Percentiles rank a stretch among this genome's conserved stretches.
Evolutionary conservation across 1,140 invertebrate genomes (phyloP).

Genomic region (Sweltsa coloradensis): DNA sequence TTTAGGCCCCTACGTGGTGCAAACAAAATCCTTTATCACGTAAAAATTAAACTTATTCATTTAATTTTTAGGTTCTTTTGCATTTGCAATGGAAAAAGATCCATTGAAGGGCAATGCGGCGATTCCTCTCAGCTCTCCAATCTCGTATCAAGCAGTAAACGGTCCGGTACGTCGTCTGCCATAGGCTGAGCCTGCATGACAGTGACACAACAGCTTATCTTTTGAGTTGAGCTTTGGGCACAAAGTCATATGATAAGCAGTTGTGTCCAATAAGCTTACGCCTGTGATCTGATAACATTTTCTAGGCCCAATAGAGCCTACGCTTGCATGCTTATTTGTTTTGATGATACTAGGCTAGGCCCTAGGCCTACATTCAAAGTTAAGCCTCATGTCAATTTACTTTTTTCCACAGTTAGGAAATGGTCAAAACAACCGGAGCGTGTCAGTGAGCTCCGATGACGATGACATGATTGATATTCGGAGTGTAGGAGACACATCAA

Average conservation of each 20-base stretch:
- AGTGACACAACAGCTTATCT: slow-evolving; percentile 13
- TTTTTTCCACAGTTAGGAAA: slow-evolving; percentile 11
- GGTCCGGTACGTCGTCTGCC: slow-evolving; percentile 31
- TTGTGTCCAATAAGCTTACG: slow-evolving; percentile 7
- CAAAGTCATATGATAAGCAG: slow-evolving; percentile 15
- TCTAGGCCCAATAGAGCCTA: neutral
- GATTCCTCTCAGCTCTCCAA: slow-evolving; percentile 27
- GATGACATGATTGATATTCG: slow-evolving; percentile 56
- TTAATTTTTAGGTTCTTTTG: slow-evolving; percentile 2
- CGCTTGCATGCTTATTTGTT: neutral
- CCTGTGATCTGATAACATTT: neutral
- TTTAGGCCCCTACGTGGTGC: no score
- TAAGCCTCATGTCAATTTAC: neutral
- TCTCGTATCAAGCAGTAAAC: slow-evolving; percentile 36
- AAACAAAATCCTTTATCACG: no score
- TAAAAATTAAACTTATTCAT: slow-evolving; percentile 1
- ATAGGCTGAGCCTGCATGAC: slow-evolving; percentile 22
- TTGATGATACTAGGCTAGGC: neutral
- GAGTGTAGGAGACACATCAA: slow-evolving; percentile 31
- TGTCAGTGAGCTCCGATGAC: slow-evolving; percentile 38
- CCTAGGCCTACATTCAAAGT: neutral
- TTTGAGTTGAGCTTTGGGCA: slow-evolving; percentile 15
- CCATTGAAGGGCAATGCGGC: slow-evolving; percentile 32
- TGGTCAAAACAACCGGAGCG: slow-evolving; percentile 19
- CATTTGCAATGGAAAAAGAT: slow-evolving; percentile 34